Conservation (phyloP, 1,140 invertebrate genomes). For the Myzus persicae region DNA sequence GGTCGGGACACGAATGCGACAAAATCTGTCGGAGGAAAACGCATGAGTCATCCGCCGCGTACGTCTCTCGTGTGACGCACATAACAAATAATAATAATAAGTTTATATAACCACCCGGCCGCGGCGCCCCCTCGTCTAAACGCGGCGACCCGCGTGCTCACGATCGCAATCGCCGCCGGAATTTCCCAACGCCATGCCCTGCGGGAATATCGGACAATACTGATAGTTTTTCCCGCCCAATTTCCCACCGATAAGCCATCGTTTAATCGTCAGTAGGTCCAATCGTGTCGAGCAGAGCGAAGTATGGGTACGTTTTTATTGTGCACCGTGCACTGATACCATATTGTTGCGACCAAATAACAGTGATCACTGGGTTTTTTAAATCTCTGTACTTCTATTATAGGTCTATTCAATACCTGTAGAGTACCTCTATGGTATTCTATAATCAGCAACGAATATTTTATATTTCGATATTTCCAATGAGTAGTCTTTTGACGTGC, state of each 20-base stretch:
- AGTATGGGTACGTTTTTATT: neutral
- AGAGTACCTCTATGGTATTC: too few species aligned
- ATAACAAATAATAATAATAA: neutral
- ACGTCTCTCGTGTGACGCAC: slow-evolving; percentile 14
- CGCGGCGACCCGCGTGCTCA: neutral
- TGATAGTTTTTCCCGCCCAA: neutral
- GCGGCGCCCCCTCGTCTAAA: neutral
- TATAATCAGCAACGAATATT: neutral
- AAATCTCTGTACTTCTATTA: neutral
- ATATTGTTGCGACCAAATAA: neutral
- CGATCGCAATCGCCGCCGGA: neutral
- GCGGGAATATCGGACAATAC: neutral
- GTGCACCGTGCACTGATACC: neutral
- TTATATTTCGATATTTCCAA: neutral
- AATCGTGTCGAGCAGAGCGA: neutral
- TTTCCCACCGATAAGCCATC: neutral
- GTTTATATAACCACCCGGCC: slow-evolving; percentile 4
- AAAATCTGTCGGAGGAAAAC: slow-evolving; percentile 5
- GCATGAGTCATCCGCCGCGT: neutral
- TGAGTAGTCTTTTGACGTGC: neutral
- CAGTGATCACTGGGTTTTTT: neutral
- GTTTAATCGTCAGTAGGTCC: neutral
- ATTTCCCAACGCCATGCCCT: neutral
- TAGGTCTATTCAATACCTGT: too few species aligned
- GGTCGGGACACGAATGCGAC: neutral